A percentile compares a stretch with the other conserved stretches of the same genome.
Conservation (phyloP, 2,797 vertebrate species). For the Champsocephalus gunnari region DNA sequence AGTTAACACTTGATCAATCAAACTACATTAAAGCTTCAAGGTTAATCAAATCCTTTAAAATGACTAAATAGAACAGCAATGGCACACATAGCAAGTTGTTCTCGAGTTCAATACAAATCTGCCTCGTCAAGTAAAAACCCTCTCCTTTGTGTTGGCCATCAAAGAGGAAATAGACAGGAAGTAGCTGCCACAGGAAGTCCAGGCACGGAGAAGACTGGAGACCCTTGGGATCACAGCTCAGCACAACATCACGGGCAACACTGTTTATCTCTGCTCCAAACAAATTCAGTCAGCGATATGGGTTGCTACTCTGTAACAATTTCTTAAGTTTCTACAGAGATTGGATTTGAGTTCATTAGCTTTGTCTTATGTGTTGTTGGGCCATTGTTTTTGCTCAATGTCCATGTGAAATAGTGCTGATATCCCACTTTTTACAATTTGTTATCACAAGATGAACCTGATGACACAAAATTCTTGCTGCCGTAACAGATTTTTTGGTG, state of each 20-base stretch:
- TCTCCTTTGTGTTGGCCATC: slow-evolving; percentile 76
- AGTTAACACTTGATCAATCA: not conserved
- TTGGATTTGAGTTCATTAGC: not conserved
- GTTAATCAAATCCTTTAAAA: not conserved
- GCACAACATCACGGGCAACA: slow-evolving; percentile 54
- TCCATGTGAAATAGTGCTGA: not conserved
- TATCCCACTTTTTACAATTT: not conserved
- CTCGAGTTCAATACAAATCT: slow-evolving; percentile 64
- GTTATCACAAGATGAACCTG: not conserved
- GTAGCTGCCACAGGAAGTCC: slow-evolving; percentile 79
- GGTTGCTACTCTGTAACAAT: not conserved
- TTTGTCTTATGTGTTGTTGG: not conserved
- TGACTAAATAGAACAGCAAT: not conserved
- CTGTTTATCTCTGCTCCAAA: slow-evolving; percentile 40
- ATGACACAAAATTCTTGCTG: not conserved
- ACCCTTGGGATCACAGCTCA: slow-evolving; percentile 61
- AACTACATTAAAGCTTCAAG: not conserved
- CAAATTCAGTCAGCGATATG: not conserved
- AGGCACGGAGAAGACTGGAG: slow-evolving; percentile 75
- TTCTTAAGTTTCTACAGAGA: not conserved
- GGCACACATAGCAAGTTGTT: slow-evolving; percentile 12
- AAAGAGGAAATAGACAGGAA: slow-evolving; percentile 85
- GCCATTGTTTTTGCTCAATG: not conserved
- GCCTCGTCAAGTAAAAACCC: slow-evolving; percentile 67
- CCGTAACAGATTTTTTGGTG: not conserved